Conservation (phyloP, 2,797 vertebrate species). For the Eulemur albifrons region DNA sequence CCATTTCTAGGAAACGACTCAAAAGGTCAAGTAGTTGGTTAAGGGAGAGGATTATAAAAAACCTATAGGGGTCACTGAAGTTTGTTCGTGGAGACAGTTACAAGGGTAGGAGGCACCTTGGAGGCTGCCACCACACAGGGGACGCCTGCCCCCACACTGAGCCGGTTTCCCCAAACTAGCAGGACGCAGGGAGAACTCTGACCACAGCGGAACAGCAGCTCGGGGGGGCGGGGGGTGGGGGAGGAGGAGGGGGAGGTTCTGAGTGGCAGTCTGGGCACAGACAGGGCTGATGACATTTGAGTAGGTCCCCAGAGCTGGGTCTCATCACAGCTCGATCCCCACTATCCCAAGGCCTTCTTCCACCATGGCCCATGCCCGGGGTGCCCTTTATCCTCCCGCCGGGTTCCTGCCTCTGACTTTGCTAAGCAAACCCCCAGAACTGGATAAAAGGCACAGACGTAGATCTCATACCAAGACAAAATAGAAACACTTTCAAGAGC, state of each 20-base stretch:
- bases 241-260: not conserved
- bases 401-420: not conserved
- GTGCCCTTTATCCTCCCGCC: not conserved
- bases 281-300: not conserved
- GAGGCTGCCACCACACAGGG: not conserved
- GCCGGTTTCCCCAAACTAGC: not conserved
- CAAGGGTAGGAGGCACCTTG: not conserved
- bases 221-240: not conserved
- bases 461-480: not conserved
- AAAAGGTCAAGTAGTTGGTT: not conserved
- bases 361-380: not conserved
- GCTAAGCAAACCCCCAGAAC: not conserved
- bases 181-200: not conserved
- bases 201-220: not conserved
- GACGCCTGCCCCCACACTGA: not conserved
- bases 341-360: not conserved
- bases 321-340: not conserved
- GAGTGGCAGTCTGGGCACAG: not conserved
- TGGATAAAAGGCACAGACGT: not conserved
- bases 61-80: no score
- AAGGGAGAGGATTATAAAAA: not conserved
- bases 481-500: not conserved
- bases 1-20: not conserved
- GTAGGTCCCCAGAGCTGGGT: not conserved
- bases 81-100: no score